phyloP scores from a whole-genome alignment of 2,888 invertebrate genomes.

The Dione vanillae region DNA sequence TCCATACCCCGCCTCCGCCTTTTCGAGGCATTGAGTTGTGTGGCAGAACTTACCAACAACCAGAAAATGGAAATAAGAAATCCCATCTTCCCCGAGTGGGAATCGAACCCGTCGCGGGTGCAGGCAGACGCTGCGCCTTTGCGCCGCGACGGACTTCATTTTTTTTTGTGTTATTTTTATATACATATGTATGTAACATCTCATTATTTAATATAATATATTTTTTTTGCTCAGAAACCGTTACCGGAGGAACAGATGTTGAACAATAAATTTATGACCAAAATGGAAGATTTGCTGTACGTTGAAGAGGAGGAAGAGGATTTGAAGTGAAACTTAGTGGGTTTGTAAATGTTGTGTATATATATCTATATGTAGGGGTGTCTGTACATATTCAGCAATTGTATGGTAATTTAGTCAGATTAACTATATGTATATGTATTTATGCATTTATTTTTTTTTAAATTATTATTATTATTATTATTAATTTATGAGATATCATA shows the following conservation, averaged over 20 bases:
- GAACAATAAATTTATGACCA: constrained; percentile 73
- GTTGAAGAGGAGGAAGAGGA: constrained; percentile 78
- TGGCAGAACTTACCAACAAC: too few species aligned
- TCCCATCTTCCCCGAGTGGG: too few species aligned
- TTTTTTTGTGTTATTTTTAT: too few species aligned
- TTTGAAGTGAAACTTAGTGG: constrained; percentile 62
- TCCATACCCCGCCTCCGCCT: too few species aligned
- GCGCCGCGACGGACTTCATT: too few species aligned
- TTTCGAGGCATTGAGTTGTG: too few species aligned
- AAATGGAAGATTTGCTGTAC: constrained; percentile 75
- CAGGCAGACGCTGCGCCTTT: too few species aligned
- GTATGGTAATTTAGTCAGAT: background rate
- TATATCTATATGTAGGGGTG: constrained; percentile 12
- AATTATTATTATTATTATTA: too few species aligned
- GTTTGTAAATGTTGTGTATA: constrained; percentile 31
- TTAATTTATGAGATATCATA: background rate
- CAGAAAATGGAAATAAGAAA: too few species aligned
- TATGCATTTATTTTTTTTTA: background rate
- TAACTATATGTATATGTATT: background rate
- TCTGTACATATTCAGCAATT: constrained; percentile 17
- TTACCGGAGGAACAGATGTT: constrained; percentile 61
- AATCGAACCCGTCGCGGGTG: too few species aligned
- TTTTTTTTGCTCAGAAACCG: constrained; percentile 58
- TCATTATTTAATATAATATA: background rate
- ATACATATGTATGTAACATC: too few species aligned